Conservation (phyloP, 2,113 vertebrate species). For the Emberiza fucata region DNA sequence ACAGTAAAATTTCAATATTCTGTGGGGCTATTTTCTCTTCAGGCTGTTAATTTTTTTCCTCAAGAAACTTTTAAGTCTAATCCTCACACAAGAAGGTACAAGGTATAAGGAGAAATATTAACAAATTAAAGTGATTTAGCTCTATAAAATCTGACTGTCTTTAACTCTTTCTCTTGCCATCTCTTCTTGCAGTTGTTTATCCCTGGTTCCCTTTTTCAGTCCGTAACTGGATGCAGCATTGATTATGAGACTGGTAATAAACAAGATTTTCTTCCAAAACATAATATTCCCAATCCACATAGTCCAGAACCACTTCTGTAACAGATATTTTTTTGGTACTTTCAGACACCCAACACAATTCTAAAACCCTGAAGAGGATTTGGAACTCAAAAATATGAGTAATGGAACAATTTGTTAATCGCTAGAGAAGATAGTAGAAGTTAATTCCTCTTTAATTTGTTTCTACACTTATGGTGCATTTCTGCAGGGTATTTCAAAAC, state of each 20-base stretch:
- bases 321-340: not conserved
- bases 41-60: not conserved
- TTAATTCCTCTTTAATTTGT: not conserved
- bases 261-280: not conserved
- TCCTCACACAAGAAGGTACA: not conserved
- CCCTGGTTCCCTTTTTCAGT: not conserved
- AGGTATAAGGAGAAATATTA: not conserved
- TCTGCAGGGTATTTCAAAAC: not conserved
- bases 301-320: not conserved
- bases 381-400: not conserved
- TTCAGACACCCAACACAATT: not conserved
- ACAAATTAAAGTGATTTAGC: not conserved
- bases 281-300: not conserved
- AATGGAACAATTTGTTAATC: not conserved
- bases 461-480: not conserved
- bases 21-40: conserved; percentile 2
- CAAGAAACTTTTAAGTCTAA: not conserved
- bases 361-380: not conserved
- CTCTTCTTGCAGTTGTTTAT: not conserved
- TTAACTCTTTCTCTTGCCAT: not conserved
- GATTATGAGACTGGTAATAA: not conserved
- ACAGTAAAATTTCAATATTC: conserved; percentile 36
- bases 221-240: not conserved
- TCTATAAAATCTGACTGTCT: not conserved
- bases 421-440: not conserved